These are phyloP conservation scores for Isoperla grammatica DNA, from an alignment of 2,888 invertebrate genomes.

Conservation along the genomic window DNA sequence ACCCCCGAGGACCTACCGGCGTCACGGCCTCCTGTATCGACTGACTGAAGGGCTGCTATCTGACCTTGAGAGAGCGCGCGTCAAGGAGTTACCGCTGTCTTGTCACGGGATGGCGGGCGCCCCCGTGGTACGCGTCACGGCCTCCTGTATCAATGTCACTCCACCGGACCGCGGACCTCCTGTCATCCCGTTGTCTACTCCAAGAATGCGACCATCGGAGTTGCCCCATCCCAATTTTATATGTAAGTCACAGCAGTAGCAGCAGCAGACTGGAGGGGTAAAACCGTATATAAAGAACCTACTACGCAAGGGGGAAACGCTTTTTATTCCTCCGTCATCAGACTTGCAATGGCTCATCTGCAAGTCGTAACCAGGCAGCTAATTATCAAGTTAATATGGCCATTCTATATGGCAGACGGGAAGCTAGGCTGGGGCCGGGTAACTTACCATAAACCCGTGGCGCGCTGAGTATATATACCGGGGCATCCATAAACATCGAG, in stretches of 20 bases:
- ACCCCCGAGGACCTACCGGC: too few relatives aligned
- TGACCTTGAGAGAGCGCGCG: too few relatives aligned
- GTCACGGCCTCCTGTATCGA: too few relatives aligned
- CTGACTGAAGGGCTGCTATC: too few relatives aligned
- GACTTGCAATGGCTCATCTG: conserved; percentile 57
- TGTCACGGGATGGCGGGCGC: too few relatives aligned
- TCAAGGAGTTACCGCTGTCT: too few relatives aligned
- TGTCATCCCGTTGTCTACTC: conserved; percentile 30
- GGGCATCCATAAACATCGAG: conserved; percentile 19
- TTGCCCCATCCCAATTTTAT: conserved; percentile 38
- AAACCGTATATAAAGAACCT: conserved; percentile 30
- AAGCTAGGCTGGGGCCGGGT: conserved; percentile 35
- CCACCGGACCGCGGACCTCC: background rate
- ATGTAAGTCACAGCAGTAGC: conserved; percentile 37
- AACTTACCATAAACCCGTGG: conserved; percentile 18
- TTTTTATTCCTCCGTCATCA: conserved; percentile 17
- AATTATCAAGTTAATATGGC: conserved; percentile 88
- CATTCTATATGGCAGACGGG: conserved; percentile 58
- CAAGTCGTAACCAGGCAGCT: conserved; percentile 81
- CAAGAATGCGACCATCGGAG: conserved; percentile 38
- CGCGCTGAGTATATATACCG: conserved; percentile 17
- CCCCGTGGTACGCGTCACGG: too few relatives aligned
- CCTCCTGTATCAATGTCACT: too few relatives aligned
- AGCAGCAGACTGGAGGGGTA: conserved; percentile 24
- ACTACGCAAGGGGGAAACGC: conserved; percentile 5